Base-by-base conservation (phyloP, 2,113 vertebrate species). In the Anhinga rufa region DNA sequence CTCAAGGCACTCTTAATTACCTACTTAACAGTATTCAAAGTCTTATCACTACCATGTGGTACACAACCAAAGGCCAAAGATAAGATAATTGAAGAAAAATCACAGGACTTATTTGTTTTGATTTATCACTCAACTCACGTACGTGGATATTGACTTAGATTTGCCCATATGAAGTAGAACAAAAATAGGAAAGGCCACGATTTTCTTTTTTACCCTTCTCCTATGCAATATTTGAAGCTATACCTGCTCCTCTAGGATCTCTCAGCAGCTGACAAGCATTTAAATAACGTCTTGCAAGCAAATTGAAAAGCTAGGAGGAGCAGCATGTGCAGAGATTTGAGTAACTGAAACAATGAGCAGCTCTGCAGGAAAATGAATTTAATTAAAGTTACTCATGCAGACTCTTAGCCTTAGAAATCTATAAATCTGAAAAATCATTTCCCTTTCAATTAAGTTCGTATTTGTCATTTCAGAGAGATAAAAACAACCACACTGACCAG, bases 341-440 rank as follows among this genome's bases (percentile, higher is more conserved):
- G 80, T 80, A 92, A 91, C 55, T 65, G 95, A 95, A 96, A 93
- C 93, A 90, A 91, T 46, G 90, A 93, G 52, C 75, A 82, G 86
- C 81, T 88, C 88, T 48, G 78, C 83, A 90, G 61, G 81, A 94
- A 96, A 86, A 92, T 69, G 42, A 77, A 95, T 93, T 96, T 91
- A 97, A 97, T 97, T 96, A 93, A 97, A 97, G 89, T 90, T 95
- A 96, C 70, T 96, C 92, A 95, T 83, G 94, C 93, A 93, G 71
- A 46, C 92, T 90, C 57, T 76, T n/a, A 86, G 87, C 55, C 71
- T 94, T 29, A 61, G 72, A 88, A 95, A 97, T 92, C 92, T 92
- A 61, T 71, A 96, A 80, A 93, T 93, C 93, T 94, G 92, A 82
- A 93, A 96, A 96, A 92, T 86, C 70, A 90, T 90, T 91, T 93